These are phyloP conservation scores for Trematomus bernacchii DNA, from an alignment of 2,797 vertebrate genomes.

Conservation along the genomic window DNA sequence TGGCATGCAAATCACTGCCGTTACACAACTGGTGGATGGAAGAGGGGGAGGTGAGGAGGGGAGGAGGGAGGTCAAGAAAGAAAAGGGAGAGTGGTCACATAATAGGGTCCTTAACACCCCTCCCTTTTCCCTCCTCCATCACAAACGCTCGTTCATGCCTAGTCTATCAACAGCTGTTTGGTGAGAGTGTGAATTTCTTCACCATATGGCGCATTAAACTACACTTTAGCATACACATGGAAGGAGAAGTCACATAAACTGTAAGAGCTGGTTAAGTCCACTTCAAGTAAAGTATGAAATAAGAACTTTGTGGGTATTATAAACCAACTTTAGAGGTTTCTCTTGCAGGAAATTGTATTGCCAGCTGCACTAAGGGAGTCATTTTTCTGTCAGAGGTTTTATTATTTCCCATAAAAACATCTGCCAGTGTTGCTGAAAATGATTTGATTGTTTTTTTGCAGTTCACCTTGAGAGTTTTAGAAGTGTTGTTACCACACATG, in stretches of 20 bases:
- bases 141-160: constrained; percentile 35
- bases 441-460: constrained; percentile 14
- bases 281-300: background rate
- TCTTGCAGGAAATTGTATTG: background rate
- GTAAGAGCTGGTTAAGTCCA: background rate
- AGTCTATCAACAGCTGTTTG: constrained; percentile 51
- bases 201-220: background rate
- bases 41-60: background rate
- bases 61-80: background rate
- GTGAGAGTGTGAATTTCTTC: constrained; percentile 31
- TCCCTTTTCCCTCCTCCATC: background rate
- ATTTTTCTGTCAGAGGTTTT: background rate
- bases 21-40: constrained; percentile 72
- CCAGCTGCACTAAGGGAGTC: background rate
- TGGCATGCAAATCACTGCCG: constrained; percentile 55
- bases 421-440: background rate
- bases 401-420: constrained; percentile 11
- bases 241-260: background rate
- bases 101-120: constrained; percentile 38
- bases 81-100: constrained; percentile 22
- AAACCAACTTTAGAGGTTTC: background rate
- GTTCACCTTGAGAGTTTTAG: background rate
- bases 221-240: background rate
- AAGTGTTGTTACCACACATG: background rate
- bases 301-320: background rate